These are phyloP conservation scores for Ophioderma brevispina DNA, from an alignment of 35 echinoderm and acorn worm species.

Conservation along the genomic window DNA sequence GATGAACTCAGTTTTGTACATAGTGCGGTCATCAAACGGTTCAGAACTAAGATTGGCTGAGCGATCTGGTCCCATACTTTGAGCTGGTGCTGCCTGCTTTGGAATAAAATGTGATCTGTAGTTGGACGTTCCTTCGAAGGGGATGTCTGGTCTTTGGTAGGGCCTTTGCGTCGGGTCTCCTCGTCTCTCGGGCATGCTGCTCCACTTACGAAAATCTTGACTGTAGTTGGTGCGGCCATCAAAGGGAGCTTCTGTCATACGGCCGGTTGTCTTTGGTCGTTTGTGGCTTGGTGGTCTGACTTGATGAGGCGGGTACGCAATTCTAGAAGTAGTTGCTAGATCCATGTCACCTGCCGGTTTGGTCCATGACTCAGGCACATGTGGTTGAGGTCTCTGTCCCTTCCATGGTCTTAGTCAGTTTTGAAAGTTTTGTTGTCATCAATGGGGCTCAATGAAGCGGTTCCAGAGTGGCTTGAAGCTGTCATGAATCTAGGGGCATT, in stretches of 20 bases:
- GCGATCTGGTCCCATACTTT: slow-evolving; percentile 81
- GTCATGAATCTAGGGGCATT: slow-evolving; percentile 31
- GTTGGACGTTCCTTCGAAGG: slow-evolving; percentile 83
- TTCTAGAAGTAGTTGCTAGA: slow-evolving; percentile 67
- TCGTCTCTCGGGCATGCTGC: slow-evolving; percentile 58
- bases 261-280: slow-evolving; percentile 47
- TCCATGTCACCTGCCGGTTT: slow-evolving; percentile 87
- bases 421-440: slow-evolving; percentile 93
- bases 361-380: slow-evolving; percentile 67
- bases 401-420: slow-evolving; percentile 78
- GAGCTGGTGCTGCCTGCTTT: slow-evolving; percentile 70
- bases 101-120: slow-evolving; percentile 85
- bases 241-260: slow-evolving; percentile 70
- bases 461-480: slow-evolving; percentile 79
- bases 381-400: slow-evolving; percentile 42
- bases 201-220: slow-evolving; percentile 87
- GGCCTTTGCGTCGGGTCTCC: slow-evolving; percentile 83
- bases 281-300: slow-evolving; percentile 62
- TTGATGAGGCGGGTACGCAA: slow-evolving; percentile 78
- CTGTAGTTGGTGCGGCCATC: slow-evolving; percentile 95
- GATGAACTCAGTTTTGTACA: slow-evolving; percentile 91
- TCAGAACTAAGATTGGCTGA: slow-evolving; percentile 66
- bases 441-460: slow-evolving; percentile 78
- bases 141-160: slow-evolving; percentile 81
- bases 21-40: slow-evolving; percentile 98